phyloP scores from a whole-genome alignment of 2,888 invertebrate species.

The Cheilosia vulpina region DNA sequence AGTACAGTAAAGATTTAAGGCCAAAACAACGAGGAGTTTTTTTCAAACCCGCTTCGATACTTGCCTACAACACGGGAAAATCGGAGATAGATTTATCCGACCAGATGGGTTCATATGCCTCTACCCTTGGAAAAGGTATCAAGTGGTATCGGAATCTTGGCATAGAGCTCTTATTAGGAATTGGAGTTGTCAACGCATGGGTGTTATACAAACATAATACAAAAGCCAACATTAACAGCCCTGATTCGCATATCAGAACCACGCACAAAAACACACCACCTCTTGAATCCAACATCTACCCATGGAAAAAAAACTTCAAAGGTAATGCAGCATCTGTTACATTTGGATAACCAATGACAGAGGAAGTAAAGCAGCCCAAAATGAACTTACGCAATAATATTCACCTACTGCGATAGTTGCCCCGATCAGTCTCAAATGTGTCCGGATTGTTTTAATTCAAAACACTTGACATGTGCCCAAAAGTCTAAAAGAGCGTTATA shows the following conservation, averaged over 20 bases:
- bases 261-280: not conserved
- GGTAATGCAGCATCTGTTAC: not conserved
- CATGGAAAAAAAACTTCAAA: not conserved
- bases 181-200: conserved; percentile 14
- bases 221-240: not conserved
- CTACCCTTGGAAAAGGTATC: too few relatives aligned
- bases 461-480: too few relatives aligned
- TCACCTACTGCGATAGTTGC: too few relatives aligned
- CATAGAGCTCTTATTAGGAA: conserved; percentile 24
- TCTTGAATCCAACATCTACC: not conserved
- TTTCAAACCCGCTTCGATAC: conserved; percentile 76
- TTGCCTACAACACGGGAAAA: conserved; percentile 78
- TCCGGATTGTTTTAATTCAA: too few relatives aligned
- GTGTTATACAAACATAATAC: not conserved
- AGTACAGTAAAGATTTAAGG: conserved; percentile 17
- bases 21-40: conserved; percentile 19
- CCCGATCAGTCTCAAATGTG: too few relatives aligned
- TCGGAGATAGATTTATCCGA: conserved; percentile 78
- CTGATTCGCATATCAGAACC: not conserved
- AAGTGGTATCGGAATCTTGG: conserved; percentile 43
- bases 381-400: too few relatives aligned
- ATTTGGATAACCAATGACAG: not conserved
- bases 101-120: conserved; percentile 77
- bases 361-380: too few relatives aligned
- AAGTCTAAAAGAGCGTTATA: too few relatives aligned